A percentile compares a stretch with the other conserved stretches of the same genome.
Conservation (phyloP, 2,797 vertebrate genomes). For the Micromesistius poutassou region DNA sequence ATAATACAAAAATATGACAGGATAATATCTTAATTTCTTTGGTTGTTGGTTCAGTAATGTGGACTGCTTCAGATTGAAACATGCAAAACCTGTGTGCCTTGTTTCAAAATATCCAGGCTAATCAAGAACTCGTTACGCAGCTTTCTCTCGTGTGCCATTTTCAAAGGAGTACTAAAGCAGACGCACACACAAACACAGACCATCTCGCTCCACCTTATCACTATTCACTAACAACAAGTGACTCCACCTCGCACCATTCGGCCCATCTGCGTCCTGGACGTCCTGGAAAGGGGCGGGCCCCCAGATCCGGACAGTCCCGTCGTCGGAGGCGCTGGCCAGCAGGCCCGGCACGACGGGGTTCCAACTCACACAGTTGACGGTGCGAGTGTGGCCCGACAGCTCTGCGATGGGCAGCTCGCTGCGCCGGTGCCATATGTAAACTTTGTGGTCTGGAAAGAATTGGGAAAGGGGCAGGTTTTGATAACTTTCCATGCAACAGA, state of each 20-base stretch:
- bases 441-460: constrained; percentile 87
- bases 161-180: not conserved
- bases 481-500: not conserved
- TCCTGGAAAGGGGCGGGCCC: constrained; percentile 91
- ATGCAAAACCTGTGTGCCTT: too few relatives aligned
- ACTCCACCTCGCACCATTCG: constrained; percentile 51
- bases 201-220: too few relatives aligned
- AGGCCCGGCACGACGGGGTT: constrained; percentile 89
- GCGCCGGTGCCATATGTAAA: constrained; percentile 97
- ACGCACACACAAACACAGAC: not conserved
- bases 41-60: not conserved
- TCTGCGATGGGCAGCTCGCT: constrained; percentile 95
- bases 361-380: constrained; percentile 97
- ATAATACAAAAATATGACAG: not conserved
- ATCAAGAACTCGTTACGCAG: not conserved
- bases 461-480: not conserved
- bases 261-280: constrained; percentile 87
- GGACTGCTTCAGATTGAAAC: not conserved
- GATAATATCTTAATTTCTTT: not conserved
- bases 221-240: too few relatives aligned
- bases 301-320: constrained; percentile 95
- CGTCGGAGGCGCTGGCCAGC: constrained; percentile 95
- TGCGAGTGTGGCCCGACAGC: constrained; percentile 92
- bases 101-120: not conserved
- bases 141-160: not conserved